These are phyloP conservation scores for Pangasius djambal DNA, from an alignment of 2,797 vertebrate species.

Conservation along the genomic window DNA sequence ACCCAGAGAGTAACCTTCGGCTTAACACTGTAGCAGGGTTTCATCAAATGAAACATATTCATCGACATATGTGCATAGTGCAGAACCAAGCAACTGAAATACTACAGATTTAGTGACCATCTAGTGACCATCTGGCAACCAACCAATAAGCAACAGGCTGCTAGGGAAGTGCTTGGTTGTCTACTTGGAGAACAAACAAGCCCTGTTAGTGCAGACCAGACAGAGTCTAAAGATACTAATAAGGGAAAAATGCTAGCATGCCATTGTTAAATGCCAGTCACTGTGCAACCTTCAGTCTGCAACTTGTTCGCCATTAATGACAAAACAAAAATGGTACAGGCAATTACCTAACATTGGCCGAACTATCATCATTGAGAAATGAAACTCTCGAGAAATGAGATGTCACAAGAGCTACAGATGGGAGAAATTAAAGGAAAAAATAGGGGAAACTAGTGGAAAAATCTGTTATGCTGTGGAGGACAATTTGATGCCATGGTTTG, in stretches of 20 bases:
- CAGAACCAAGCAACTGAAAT: constrained; percentile 32
- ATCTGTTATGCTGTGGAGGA: neutral
- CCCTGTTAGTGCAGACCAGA: neutral
- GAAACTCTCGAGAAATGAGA: neutral
- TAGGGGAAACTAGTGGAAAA: neutral
- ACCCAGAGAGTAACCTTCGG: constrained; percentile 13
- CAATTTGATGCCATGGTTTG: neutral
- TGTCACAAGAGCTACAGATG: neutral
- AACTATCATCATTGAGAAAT: neutral
- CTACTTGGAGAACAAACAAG: neutral
- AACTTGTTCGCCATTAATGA: neutral
- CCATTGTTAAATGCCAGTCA: neutral
- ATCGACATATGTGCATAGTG: constrained; percentile 9
- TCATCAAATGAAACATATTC: constrained; percentile 25
- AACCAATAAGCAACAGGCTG: constrained; percentile 12
- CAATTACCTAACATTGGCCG: neutral
- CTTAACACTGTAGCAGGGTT: neutral
- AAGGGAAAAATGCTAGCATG: neutral
- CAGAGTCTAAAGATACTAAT: neutral
- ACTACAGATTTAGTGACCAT: constrained; percentile 25
- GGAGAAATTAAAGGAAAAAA: neutral
- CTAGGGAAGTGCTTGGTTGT: neutral
- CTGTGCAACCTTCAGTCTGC: neutral
- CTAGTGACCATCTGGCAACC: constrained; percentile 38
- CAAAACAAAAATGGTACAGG: neutral